A percentile compares a stretch with the other conserved stretches of the same genome.
These are phyloP conservation scores for Felis catus DNA, from an alignment of 2,113 vertebrate species.

Conservation along the genomic window DNA sequence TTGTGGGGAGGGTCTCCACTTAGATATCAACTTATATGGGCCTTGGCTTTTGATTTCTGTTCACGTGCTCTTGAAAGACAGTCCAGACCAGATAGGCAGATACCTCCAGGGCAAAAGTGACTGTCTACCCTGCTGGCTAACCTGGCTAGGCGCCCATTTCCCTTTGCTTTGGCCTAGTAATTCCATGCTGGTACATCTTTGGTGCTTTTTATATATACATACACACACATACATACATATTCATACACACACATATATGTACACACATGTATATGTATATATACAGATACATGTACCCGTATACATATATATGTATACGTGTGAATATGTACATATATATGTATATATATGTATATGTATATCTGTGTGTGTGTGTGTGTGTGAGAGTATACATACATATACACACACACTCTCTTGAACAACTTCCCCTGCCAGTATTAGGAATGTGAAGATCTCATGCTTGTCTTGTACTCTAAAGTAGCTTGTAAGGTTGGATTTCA, in stretches of 20 bases:
- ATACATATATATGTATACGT: too few relatives aligned
- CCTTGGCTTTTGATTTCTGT: background rate
- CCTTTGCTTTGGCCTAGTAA: background rate
- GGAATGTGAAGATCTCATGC: background rate
- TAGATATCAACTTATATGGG: background rate
- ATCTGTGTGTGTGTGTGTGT: too few relatives aligned
- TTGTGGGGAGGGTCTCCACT: background rate
- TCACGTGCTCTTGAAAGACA: background rate
- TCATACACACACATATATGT: too few relatives aligned
- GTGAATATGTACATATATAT: too few relatives aligned
- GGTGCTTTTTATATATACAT: background rate
- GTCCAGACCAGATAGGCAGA: background rate
- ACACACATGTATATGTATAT: too few relatives aligned
- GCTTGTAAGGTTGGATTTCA: background rate
- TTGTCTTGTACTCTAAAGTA: background rate
- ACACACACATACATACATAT: too few relatives aligned
- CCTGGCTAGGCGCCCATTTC: background rate
- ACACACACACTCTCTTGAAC: too few relatives aligned
- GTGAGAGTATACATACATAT: too few relatives aligned
- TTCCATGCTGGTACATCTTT: background rate
- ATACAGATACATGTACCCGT: too few relatives aligned
- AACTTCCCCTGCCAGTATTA: background rate
- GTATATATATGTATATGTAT: too few relatives aligned
- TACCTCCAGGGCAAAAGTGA: background rate
- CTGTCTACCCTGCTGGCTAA: background rate